Evolutionary conservation across 2,888 invertebrate genomes (phyloP).

Genomic region (Drosophila imparisetae): DNA sequence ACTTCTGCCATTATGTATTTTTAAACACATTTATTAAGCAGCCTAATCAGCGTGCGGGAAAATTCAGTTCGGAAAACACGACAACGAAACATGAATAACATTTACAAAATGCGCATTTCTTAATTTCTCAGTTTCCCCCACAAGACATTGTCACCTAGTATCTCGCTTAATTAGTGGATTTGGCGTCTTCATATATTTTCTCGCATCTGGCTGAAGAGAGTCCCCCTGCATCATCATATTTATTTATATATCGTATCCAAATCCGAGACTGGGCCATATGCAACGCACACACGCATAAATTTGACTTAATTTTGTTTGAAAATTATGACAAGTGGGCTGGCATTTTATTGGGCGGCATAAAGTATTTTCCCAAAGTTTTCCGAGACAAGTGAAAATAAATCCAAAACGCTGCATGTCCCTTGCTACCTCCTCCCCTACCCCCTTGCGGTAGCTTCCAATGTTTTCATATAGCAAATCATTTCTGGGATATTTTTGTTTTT

Average conservation of each 20-base stretch:
- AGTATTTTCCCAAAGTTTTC: constrained; percentile 29
- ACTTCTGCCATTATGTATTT: constrained; percentile 59
- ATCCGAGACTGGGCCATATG: constrained; percentile 52
- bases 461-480: constrained; percentile 72
- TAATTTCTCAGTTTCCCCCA: constrained; percentile 41
- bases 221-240: constrained; percentile 30
- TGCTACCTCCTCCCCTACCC: background rate
- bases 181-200: constrained; percentile 51
- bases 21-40: constrained; percentile 59
- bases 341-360: constrained; percentile 32
- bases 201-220: background rate
- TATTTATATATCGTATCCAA: constrained; percentile 69
- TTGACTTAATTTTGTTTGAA: constrained; percentile 68
- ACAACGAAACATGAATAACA: constrained; percentile 51
- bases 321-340: constrained; percentile 77
- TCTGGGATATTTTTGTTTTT: constrained; percentile 43
- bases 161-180: constrained; percentile 78
- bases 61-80: constrained; percentile 50
- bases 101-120: constrained; percentile 62
- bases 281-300: constrained; percentile 58
- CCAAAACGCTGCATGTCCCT: constrained; percentile 12
- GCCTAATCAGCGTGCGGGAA: constrained; percentile 44
- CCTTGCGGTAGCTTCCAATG: constrained; percentile 41
- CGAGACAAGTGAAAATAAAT: constrained; percentile 60
- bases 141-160: constrained; percentile 67